Conservation (phyloP, 2,113 vertebrate genomes). For the Amphiprion ocellaris region DNA sequence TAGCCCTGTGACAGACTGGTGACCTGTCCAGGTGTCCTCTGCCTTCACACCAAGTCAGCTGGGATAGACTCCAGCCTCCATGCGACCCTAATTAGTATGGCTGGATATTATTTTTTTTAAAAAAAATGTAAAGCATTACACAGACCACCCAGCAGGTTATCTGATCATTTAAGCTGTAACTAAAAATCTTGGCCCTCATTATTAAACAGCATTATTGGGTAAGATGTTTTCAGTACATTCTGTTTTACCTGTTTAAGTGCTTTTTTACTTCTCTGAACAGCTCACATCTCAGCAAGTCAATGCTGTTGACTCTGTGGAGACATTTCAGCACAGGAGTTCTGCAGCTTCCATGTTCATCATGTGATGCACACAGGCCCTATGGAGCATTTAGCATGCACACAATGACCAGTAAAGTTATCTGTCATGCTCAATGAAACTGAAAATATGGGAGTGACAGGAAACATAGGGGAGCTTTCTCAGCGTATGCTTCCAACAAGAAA, state of each 20-base stretch:
- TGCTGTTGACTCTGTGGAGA: neutral
- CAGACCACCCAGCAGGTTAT: no score
- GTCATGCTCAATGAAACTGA: neutral
- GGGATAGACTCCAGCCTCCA: no score
- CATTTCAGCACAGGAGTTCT: neutral
- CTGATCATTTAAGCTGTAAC: no score
- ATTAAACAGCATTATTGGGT: no score
- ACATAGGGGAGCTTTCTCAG: neutral
- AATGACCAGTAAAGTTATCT: neutral
- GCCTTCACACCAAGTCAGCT: no score
- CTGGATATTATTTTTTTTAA: no score
- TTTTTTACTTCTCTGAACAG: neutral
- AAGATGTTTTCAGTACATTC: neutral
- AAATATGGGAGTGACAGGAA: conserved; percentile 6
- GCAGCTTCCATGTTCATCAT: neutral
- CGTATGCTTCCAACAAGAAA: neutral
- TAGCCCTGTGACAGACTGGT: no score
- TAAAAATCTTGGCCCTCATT: no score
- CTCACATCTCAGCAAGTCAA: neutral
- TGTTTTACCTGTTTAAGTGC: no score
- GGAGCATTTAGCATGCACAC: neutral
- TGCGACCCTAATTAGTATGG: no score
- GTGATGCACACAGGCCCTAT: neutral
- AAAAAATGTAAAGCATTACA: no score
- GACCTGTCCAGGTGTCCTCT: no score